Conservation (phyloP, 1,140 invertebrate genomes). For the Cryptotermes secundus region DNA sequence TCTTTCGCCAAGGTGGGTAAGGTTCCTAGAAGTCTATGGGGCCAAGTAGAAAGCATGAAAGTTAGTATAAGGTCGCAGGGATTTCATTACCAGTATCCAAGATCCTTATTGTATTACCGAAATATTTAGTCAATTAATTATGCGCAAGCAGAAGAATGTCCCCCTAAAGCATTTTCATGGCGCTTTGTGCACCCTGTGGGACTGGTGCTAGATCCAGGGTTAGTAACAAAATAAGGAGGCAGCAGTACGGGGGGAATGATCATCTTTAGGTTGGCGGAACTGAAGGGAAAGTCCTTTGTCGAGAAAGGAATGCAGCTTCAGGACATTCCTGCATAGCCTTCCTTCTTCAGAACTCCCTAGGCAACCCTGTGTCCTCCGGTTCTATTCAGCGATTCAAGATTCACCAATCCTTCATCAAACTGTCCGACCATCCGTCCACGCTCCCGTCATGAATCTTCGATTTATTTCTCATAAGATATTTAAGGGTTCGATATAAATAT, state of each 20-base stretch:
- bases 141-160: no score
- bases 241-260: neutral
- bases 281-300: neutral
- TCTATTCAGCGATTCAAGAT: neutral
- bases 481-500: neutral
- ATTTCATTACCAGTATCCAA: no score
- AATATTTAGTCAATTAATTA: no score
- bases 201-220: neutral
- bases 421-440: neutral
- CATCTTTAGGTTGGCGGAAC: neutral
- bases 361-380: neutral
- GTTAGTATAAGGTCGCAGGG: no score
- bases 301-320: neutral
- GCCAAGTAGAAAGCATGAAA: no score
- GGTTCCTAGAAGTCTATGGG: no score
- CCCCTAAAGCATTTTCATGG: no score
- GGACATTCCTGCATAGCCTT: neutral
- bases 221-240: neutral
- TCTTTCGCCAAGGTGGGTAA: no score
- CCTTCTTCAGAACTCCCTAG: neutral
- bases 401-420: no score
- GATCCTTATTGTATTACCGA: no score
- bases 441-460: neutral
- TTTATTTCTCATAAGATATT: neutral
- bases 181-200: neutral